Conservation (phyloP, 2,888 invertebrate genomes). For the Incurvaria masculella region DNA sequence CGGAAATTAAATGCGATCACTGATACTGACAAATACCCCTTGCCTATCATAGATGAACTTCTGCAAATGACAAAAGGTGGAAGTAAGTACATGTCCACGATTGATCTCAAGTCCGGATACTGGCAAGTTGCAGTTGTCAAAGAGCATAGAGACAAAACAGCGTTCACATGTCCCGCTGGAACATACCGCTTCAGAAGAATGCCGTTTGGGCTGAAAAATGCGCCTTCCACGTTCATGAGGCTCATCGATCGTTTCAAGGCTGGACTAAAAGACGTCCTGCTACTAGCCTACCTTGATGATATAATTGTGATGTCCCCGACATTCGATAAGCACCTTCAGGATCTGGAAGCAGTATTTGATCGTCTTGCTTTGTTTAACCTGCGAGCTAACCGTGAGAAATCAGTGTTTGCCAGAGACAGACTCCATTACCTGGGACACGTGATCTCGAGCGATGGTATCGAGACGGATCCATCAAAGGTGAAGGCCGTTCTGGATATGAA, state of each 20-base stretch:
- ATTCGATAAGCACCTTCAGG: conserved; percentile 6
- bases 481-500: neutral
- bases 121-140: conserved; percentile 22
- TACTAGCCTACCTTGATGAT: conserved; percentile 13
- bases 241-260: conserved; percentile 20
- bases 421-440: conserved; percentile 11
- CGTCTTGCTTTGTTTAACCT: conserved; percentile 8
- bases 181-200: conserved; percentile 19
- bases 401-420: conserved; percentile 13
- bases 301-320: neutral
- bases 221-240: conserved; percentile 19
- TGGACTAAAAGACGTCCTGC: conserved; percentile 9
- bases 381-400: conserved; percentile 10
- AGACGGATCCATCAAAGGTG: neutral
- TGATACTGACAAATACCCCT: conserved; percentile 16
- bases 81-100: conserved; percentile 19
- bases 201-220: conserved; percentile 22
- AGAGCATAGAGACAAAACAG: conserved; percentile 19
- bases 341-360: conserved; percentile 9
- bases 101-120: conserved; percentile 27
- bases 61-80: conserved; percentile 19
- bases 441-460: neutral
- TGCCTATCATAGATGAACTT: conserved; percentile 26
- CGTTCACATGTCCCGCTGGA: conserved; percentile 20
- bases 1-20: conserved; percentile 16